Conservation (phyloP, 2,797 vertebrate species). For the Cyclura pinguis region DNA sequence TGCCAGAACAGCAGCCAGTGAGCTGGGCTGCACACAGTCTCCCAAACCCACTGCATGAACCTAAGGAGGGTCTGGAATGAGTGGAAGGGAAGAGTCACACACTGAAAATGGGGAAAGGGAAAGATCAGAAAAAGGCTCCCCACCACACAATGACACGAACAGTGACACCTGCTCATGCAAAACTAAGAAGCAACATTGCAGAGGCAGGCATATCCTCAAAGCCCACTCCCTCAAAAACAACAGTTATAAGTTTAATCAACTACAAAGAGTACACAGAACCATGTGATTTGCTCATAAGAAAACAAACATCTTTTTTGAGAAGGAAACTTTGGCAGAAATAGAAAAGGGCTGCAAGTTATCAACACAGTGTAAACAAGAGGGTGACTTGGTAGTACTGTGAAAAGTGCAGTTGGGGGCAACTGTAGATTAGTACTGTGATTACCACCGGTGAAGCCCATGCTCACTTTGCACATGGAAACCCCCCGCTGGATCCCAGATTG, state of each 20-base stretch:
- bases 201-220: neutral
- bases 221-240: neutral
- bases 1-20: slow-evolving; percentile 72
- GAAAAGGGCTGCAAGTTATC: neutral
- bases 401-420: neutral
- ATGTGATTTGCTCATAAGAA: neutral
- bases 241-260: neutral
- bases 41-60: slow-evolving; percentile 71
- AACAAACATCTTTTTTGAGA: neutral
- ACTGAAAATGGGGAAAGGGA: slow-evolving; percentile 33
- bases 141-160: neutral
- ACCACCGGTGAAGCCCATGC: neutral
- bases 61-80: slow-evolving; percentile 32
- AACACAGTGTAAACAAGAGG: neutral
- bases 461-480: slow-evolving; percentile 71
- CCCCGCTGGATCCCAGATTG: slow-evolving; percentile 55
- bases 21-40: slow-evolving; percentile 61
- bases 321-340: neutral
- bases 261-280: neutral
- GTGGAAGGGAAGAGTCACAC: slow-evolving; percentile 33
- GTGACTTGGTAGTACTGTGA: neutral
- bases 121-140: neutral
- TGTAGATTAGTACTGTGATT: neutral
- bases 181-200: neutral
- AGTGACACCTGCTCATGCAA: neutral